A percentile compares a stretch with the other conserved stretches of the same genome.
These are phyloP conservation scores for Danaus plexippus DNA, from an alignment of 1,140 invertebrate genomes.

Conservation along the genomic window DNA sequence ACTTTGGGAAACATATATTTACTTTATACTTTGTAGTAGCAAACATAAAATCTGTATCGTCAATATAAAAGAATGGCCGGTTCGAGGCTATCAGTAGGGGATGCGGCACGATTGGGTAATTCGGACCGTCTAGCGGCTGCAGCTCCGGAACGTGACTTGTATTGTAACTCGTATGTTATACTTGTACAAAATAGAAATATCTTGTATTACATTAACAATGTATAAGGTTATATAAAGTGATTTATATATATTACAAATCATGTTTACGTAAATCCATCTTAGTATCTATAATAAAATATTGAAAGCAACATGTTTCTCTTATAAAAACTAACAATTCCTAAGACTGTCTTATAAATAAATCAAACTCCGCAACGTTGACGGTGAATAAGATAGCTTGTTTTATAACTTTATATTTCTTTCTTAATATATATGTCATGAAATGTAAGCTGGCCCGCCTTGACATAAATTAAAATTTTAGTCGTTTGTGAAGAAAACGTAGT, in stretches of 20 bases:
- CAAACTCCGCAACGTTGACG: background rate
- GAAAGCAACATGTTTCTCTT: no score
- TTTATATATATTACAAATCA: no score
- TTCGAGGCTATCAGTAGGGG: slow-evolving; percentile 5
- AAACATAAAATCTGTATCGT: no score
- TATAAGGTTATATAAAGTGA: no score
- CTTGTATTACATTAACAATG: background rate
- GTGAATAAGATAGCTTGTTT: slow-evolving; percentile 11
- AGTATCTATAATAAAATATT: no score
- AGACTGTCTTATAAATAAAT: no score
- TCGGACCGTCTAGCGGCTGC: slow-evolving; percentile 7
- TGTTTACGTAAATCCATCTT: no score
- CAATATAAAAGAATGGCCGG: no score
- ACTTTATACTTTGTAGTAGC: no score
- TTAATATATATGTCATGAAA: slow-evolving; percentile 14
- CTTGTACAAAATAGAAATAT: background rate
- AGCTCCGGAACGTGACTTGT: slow-evolving; percentile 6
- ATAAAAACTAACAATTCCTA: no score
- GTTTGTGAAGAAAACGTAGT: slow-evolving; percentile 15
- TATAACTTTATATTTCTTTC: slow-evolving; percentile 11
- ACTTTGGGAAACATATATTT: no score
- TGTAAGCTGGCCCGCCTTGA: slow-evolving; percentile 5
- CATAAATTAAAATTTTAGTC: slow-evolving; percentile 16
- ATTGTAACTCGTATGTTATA: slow-evolving; percentile 1
- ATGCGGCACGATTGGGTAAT: slow-evolving; percentile 7